Percentiles rank a stretch among this genome's conserved stretches.
These are phyloP conservation scores for Mixornis gularis DNA, from an alignment of 2,113 vertebrate genomes.

Conservation along the genomic window DNA sequence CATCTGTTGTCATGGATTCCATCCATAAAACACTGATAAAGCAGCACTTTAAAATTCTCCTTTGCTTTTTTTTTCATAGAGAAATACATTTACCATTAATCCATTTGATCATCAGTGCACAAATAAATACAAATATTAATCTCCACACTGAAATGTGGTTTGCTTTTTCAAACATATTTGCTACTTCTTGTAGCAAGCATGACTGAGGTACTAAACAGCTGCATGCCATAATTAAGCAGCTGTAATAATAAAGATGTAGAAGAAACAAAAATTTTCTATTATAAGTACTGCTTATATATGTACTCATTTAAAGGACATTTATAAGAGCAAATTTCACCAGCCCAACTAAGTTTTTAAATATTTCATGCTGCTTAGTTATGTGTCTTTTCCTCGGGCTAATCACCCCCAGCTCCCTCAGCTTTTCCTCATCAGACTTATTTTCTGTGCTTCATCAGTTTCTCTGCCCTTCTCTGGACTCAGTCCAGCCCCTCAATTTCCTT, in stretches of 20 bases:
- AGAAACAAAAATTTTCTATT: neutral
- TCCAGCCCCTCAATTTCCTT: no score
- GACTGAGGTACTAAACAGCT: neutral
- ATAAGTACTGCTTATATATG: neutral
- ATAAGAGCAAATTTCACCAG: neutral
- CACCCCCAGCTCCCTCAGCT: neutral
- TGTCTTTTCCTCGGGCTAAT: neutral
- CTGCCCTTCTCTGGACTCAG: neutral
- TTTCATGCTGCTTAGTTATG: neutral
- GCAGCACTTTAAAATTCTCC: neutral
- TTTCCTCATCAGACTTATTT: neutral
- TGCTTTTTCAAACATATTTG: neutral
- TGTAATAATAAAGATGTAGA: neutral
- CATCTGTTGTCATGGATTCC: neutral
- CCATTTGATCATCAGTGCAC: neutral
- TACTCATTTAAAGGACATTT: neutral
- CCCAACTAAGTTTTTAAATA: accelerated
- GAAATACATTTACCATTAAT: neutral
- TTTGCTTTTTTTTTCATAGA: neutral
- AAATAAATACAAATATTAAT: neutral
- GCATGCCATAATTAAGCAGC: neutral
- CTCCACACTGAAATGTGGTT: neutral
- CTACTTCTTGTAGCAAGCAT: neutral
- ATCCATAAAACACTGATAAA: neutral
- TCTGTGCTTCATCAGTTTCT: neutral